Percentiles rank a stretch among this genome's conserved stretches.
phyloP scores from a whole-genome alignment of 2,888 invertebrate species.

The Spodoptera picta region DNA sequence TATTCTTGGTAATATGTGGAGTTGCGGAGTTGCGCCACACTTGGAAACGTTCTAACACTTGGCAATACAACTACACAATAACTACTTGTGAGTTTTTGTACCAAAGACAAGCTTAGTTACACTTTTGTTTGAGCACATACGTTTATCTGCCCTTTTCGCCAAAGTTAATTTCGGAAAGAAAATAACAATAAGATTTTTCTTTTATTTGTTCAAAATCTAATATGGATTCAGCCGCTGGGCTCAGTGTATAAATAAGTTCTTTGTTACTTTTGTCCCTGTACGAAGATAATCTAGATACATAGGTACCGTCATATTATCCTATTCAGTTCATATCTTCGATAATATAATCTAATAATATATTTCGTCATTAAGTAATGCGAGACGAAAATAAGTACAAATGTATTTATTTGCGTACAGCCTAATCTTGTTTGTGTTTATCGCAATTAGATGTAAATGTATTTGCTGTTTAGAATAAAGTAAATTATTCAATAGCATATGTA shows the following conservation, averaged over 20 bases:
- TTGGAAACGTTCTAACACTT: slow-evolving; percentile 40
- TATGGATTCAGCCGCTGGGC: slow-evolving; percentile 32
- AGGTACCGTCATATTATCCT: slow-evolving; percentile 13
- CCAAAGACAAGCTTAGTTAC: slow-evolving; percentile 49
- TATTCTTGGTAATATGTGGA: slow-evolving; percentile 51
- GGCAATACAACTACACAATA: slow-evolving; percentile 43
- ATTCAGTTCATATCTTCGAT: slow-evolving; percentile 22
- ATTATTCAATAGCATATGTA: slow-evolving; percentile 12
- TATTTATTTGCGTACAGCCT: slow-evolving; percentile 4
- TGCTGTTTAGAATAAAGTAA: background rate
- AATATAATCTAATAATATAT: too few species aligned
- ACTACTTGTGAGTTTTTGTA: slow-evolving; percentile 42
- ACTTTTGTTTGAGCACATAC: slow-evolving; percentile 34
- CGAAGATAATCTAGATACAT: slow-evolving; percentile 23
- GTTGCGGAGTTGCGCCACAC: slow-evolving; percentile 44
- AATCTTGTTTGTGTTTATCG: slow-evolving; percentile 12
- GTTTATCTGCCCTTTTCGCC: slow-evolving; percentile 42
- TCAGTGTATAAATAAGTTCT: slow-evolving; percentile 24
- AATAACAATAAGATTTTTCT: slow-evolving; percentile 31
- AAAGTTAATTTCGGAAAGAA: slow-evolving; percentile 47
- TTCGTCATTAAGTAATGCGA: background rate
- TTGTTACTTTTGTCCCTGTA: slow-evolving; percentile 29
- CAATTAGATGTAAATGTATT: slow-evolving; percentile 5
- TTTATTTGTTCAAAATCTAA: slow-evolving; percentile 38
- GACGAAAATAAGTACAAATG: slow-evolving; percentile 1